Conservation (phyloP, 2,113 vertebrate genomes). For the Gobiocypris rarus region DNA sequence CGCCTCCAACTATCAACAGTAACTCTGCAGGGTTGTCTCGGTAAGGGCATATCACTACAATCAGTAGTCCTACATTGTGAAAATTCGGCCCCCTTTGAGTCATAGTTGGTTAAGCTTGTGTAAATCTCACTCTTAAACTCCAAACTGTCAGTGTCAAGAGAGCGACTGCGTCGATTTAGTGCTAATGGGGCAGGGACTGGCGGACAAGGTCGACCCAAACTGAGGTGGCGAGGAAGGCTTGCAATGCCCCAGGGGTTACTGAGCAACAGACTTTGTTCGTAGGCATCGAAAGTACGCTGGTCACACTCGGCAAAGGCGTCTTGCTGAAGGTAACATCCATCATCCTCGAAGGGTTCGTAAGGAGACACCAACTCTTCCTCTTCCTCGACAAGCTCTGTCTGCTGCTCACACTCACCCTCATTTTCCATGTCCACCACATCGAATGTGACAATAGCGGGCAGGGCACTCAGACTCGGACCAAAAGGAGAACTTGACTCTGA, state of each 20-base stretch:
- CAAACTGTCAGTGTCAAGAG: conserved; percentile 89
- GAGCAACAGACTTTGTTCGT: conserved; percentile 75
- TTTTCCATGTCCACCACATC: conserved; percentile 94
- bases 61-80: conserved; percentile 67
- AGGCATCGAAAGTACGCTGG: conserved; percentile 82
- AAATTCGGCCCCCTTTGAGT: conserved; percentile 61
- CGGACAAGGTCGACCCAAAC: conserved; percentile 79
- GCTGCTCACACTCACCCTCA: conserved; percentile 92
- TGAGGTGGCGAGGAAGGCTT: conserved; percentile 89
- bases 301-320: conserved; percentile 87
- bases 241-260: conserved; percentile 85
- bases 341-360: conserved; percentile 88
- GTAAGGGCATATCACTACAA: not conserved
- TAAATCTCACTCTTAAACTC: conserved; percentile 78
- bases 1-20: conserved; percentile 17
- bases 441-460: conserved; percentile 95
- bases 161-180: conserved; percentile 87
- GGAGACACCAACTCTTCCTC: conserved; percentile 85
- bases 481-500: conserved; percentile 83
- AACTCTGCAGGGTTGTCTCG: not conserved
- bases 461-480: conserved; percentile 86
- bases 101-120: conserved; percentile 57
- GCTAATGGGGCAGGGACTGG: conserved; percentile 80
- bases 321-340: conserved; percentile 81
- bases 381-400: conserved; percentile 83